A percentile compares a stretch with the other conserved stretches of the same genome.
phyloP scores from a whole-genome alignment of 2,888 invertebrate genomes.

The Diaprepes abbreviatus region DNA sequence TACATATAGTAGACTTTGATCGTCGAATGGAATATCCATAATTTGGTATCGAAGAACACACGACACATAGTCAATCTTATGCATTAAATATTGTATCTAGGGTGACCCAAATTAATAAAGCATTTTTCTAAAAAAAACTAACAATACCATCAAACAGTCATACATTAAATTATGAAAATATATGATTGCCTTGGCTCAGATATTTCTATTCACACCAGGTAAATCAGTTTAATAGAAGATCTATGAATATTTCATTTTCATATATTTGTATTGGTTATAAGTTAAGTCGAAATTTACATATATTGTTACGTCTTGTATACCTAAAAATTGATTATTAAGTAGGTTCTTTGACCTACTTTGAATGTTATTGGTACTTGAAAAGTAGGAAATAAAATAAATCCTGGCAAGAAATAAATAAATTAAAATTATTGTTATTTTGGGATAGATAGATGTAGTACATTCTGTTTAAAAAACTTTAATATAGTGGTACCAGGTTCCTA shows the following conservation, averaged over 20 bases:
- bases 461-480: too few species aligned
- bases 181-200: conserved; percentile 15
- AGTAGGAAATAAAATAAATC: too few species aligned
- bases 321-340: neutral
- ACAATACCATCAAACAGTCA: neutral
- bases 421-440: too few species aligned
- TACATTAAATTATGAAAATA: conserved; percentile 9
- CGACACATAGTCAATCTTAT: too few species aligned
- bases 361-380: conserved; percentile 1
- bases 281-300: neutral
- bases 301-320: neutral
- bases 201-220: conserved; percentile 3
- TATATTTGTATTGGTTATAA: conserved; percentile 9
- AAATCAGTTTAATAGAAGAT: conserved; percentile 5
- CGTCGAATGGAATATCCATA: too few species aligned
- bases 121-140: neutral
- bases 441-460: too few species aligned
- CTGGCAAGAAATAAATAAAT: too few species aligned
- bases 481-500: too few species aligned
- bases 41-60: too few species aligned
- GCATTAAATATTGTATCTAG: neutral
- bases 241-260: conserved; percentile 1
- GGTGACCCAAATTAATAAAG: neutral
- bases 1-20: too few species aligned
- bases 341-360: conserved; percentile 18